Conservation (phyloP, 2,113 vertebrate genomes). For the Morone chrysops region DNA sequence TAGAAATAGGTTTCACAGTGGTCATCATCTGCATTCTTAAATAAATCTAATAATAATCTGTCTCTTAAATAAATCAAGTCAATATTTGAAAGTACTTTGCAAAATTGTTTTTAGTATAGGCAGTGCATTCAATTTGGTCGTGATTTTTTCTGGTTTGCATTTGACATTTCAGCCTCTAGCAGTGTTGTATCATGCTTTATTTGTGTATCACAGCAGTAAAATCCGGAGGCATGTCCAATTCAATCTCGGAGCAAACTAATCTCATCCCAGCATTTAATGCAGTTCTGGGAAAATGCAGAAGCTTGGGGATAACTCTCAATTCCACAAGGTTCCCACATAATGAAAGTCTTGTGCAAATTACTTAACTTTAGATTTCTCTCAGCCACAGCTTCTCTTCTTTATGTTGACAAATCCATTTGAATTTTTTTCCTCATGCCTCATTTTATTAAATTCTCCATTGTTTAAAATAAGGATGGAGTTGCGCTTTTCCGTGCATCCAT, state of each 20-base stretch:
- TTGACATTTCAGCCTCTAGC: conserved; percentile 55
- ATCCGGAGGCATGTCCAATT: conserved; percentile 66
- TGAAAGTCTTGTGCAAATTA: conserved; percentile 72
- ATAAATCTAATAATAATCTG: too few relatives aligned
- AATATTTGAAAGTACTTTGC: conserved; percentile 33
- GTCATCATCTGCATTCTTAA: not conserved
- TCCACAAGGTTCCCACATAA: conserved; percentile 62
- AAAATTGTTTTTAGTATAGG: conserved; percentile 31
- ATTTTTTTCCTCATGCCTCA: conserved; percentile 25
- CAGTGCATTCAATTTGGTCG: conserved; percentile 28
- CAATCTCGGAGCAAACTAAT: conserved; percentile 69
- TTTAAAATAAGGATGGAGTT: conserved; percentile 19
- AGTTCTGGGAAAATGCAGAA: conserved; percentile 66
- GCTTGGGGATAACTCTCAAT: conserved; percentile 56
- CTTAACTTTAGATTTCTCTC: conserved; percentile 58
- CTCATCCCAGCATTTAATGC: conserved; percentile 72
- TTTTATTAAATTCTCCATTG: conserved; percentile 53
- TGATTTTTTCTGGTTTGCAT: conserved; percentile 32
- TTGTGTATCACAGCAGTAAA: conserved; percentile 60
- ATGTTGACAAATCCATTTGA: conserved; percentile 57
- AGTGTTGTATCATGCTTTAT: conserved; percentile 50
- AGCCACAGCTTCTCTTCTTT: conserved; percentile 39
- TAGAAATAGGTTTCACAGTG: not conserved
- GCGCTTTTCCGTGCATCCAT: not conserved
- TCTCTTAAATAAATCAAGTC: conserved; percentile 44